These are phyloP conservation scores for Berghia stephanieae DNA, from an alignment of 1,140 invertebrate species.

Conservation along the genomic window DNA sequence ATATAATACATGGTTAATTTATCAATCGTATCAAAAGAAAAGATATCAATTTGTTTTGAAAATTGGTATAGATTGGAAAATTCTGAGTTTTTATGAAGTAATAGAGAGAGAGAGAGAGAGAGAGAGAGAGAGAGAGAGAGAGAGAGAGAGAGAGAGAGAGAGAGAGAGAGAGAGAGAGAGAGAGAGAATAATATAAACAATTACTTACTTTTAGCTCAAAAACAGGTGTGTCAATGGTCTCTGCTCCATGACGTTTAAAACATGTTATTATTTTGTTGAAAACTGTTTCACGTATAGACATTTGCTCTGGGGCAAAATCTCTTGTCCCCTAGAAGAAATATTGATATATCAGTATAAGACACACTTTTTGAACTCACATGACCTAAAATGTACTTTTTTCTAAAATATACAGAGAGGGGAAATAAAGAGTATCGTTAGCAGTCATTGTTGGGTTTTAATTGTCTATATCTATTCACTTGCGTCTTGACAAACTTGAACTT, in stretches of 20 bases:
- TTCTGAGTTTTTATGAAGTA: too few relatives aligned
- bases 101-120: background rate
- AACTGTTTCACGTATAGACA: slow-evolving; percentile 89
- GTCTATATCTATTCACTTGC: too few relatives aligned
- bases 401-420: background rate
- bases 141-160: background rate
- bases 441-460: too few relatives aligned
- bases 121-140: background rate
- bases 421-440: too few relatives aligned
- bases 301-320: slow-evolving; percentile 94
- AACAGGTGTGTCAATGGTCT: slow-evolving; percentile 98
- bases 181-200: background rate
- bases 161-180: background rate
- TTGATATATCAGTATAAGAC: background rate
- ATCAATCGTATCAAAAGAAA: too few relatives aligned
- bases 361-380: background rate
- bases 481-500: too few relatives aligned
- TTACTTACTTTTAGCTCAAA: slow-evolving; percentile 92
- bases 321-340: slow-evolving; percentile 81
- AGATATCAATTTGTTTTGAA: too few relatives aligned
- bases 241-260: slow-evolving; percentile 98
- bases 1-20: too few relatives aligned
- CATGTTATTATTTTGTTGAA: slow-evolving; percentile 87
- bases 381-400: slow-evolving; percentile 5
- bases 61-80: too few relatives aligned